Evolutionary conservation across 2,888 invertebrate genomes (phyloP), one percentile per base, ranked within the genome.

Genomic region (Rhaphigaster nebulosa): DNA sequence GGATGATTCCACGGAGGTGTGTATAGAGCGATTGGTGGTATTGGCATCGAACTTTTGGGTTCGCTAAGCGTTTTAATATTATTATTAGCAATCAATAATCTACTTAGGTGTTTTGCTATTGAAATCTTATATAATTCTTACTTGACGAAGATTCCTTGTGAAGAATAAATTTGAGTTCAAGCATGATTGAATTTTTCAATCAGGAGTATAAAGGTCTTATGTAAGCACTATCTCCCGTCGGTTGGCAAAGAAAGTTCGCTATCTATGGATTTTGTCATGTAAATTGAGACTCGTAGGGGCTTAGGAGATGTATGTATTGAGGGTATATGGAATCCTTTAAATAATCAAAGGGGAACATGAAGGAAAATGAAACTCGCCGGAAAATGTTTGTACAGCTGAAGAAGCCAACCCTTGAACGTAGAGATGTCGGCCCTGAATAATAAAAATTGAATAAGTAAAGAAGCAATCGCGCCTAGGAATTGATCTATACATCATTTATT

Each of bases 401-500:
- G 80, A 80, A 80, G 80, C 80, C 80, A 80, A 26, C 80, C 80
- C 80, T 80, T 45, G 41, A 80, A 41, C 26, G 80, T 23, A 41
- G 80, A 80, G 80, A 80, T 80, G 80, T 80, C 80, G 80, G 80
- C 26, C 38, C 54, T 88, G 88, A 88, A 88, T 88, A 88, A 88
- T 88, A 88, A 88, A 88, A 88, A 60, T 38, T 56, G 88, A 88
- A 88, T 88, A 88, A 88, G 54, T 88, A 88, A 88, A 60, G 60
- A 60, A 88, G 88, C 88, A 88, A 88, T 88, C 88, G 60, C 60
- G 56, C 88, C 88, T 88, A 88, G 88, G 60, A 88, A 88, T 88
- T 88, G 88, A 60, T 88, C 88, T 56, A 88, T 88, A 88, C 88
- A 88, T 88, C 88, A 88, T 88, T 88, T 88, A 88, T 88, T 60